Percentiles rank a stretch among this genome's conserved stretches.
Evolutionary conservation across 2,888 invertebrate species (phyloP).

Genomic region (Drymonia ruficornis): DNA sequence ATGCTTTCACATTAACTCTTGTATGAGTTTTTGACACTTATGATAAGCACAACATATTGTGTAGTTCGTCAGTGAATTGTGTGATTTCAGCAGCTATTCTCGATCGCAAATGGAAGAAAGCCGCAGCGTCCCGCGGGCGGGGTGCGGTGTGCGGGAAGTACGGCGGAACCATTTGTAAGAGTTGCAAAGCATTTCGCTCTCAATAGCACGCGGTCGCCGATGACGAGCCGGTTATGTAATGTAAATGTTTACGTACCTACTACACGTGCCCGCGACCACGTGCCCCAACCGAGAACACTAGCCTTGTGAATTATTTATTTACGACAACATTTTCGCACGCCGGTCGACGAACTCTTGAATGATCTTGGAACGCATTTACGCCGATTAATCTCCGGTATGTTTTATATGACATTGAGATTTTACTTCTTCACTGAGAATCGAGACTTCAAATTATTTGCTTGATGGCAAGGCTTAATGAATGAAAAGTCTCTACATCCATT

Average conservation of each 20-base stretch:
- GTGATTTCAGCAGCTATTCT: not conserved
- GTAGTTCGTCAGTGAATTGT: not conserved
- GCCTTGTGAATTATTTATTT: conserved; percentile 86
- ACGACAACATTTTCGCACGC: conserved; percentile 85
- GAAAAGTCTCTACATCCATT: not conserved
- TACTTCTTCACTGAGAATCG: not conserved
- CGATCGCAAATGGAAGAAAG: not conserved
- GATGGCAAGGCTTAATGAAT: not conserved
- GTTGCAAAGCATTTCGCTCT: conserved; percentile 70
- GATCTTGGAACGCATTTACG: conserved; percentile 81
- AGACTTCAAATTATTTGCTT: not conserved
- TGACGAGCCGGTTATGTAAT: conserved; percentile 84
- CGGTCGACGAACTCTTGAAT: conserved; percentile 80
- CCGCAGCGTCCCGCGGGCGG: not conserved
- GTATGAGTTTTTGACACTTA: too few species aligned
- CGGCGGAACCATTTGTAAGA: conserved; percentile 59
- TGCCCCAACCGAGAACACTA: conserved; percentile 82
- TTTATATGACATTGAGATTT: conserved; percentile 44
- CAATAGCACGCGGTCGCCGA: conserved; percentile 72
- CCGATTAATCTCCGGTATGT: conserved; percentile 75
- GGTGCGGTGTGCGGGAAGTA: conserved; percentile 20
- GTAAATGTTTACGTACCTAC: conserved; percentile 83
- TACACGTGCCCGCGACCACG: conserved; percentile 79
- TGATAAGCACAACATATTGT: not conserved
- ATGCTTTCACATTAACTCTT: not conserved